Evolutionary conservation across 2,888 invertebrate species (phyloP), one percentile per base, ranked within the genome.

Genomic region (Lydus trimaculatus): DNA sequence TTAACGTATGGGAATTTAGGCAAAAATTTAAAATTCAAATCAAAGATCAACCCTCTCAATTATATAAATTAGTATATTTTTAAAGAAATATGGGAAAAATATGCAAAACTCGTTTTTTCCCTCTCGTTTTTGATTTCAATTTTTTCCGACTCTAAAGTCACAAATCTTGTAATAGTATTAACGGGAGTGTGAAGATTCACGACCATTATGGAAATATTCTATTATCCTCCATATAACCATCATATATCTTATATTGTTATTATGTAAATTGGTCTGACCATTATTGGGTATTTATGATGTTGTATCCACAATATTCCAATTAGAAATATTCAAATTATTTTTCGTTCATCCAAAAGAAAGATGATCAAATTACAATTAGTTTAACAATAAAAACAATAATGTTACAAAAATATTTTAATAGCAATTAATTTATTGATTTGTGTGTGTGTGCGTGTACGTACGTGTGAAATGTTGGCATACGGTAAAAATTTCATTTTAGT

Each of bases 401-500:
- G 8, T 20, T 9, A 48, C 2, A 48, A 48, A 48, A 20, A 48
- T 20, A 48, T 48, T 20, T 20, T 11, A 48, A 20, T 20, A 48
- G 11, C 48, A 48, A 48, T 48, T 48, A 48, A 48, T 48, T 48
- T 48, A 48, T 48, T 48, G 48, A 48, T 48, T 43, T 43, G 43
- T 43, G 43, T 36, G 36, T 36, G 11, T 6, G 8, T 33, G 33
- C 15, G 39, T 15, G 39, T 39, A 15, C 15, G 13, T 43, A 43
- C 3, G n/a, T 43, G 43, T 43, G 43, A 43, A 56, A 52, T 52
- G 25, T 56, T 56, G 25, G 28, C 15, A 15, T 28, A 13, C 28
- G 31, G 63, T 66, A 66, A 66, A 66, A 66, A 63, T 66, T 25
- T 61, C 48, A 39, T 28, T 56, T 63, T 25, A 58, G 66, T 33